phyloP scores from a whole-genome alignment of 2,797 vertebrate species.

The Manis pentadactyla region DNA sequence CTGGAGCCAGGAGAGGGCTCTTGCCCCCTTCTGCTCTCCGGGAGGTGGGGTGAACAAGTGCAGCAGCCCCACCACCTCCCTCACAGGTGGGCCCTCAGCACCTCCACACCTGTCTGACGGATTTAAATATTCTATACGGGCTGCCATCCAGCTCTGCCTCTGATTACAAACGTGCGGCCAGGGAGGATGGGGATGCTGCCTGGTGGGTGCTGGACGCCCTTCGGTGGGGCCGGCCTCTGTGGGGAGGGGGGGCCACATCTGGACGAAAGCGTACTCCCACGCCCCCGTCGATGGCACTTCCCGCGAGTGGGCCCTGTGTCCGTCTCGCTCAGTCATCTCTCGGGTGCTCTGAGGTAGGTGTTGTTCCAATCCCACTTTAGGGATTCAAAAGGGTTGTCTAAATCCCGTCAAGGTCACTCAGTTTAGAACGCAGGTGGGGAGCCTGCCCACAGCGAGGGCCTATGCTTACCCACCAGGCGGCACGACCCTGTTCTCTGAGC shows the following conservation, averaged over 20 bases:
- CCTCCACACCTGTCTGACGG: conserved; percentile 20
- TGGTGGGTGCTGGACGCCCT: not conserved
- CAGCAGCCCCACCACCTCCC: not conserved
- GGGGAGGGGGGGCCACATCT: not conserved
- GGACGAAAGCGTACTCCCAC: not conserved
- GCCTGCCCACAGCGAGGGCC: not conserved
- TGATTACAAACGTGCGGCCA: conserved; percentile 54
- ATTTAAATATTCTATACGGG: conserved; percentile 35
- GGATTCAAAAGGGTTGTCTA: not conserved
- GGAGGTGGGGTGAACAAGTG: not conserved
- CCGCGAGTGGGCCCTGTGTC: not conserved
- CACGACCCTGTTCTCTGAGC: not conserved
- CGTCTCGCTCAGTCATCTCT: not conserved
- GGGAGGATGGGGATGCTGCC: rapidly evolving
- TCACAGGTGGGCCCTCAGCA: not conserved
- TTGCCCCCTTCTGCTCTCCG: not conserved
- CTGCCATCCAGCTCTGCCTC: conserved; percentile 64
- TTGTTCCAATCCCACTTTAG: conserved; percentile 1
- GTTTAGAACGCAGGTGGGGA: not conserved
- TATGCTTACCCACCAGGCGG: rapidly evolving
- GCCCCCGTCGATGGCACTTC: not conserved
- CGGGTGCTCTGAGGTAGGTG: not conserved
- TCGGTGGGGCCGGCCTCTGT: not conserved
- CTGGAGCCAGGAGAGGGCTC: not conserved
- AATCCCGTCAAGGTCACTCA: conserved; percentile 48